A percentile compares a stretch with the other conserved stretches of the same genome.
phyloP scores from a whole-genome alignment of 2,113 vertebrate species.

The Rhodinocichla rosea region DNA sequence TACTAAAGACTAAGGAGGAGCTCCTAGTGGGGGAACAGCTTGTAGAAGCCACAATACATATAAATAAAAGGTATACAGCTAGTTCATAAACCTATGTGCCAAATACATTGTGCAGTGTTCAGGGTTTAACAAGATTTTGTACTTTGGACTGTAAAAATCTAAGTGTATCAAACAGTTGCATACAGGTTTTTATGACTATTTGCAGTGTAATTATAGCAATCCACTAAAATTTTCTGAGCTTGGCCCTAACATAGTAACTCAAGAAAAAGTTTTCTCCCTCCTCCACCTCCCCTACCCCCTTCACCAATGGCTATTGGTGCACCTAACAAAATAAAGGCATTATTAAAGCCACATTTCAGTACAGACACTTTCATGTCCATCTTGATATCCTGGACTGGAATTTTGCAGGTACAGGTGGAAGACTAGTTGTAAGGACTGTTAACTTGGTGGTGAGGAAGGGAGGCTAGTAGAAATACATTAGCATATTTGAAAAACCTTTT shows the following conservation, averaged over 20 bases:
- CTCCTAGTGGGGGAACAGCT: background rate
- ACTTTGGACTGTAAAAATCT: background rate
- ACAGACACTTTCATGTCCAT: background rate
- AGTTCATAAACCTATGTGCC: background rate
- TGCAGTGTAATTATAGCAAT: background rate
- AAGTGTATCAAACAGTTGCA: background rate
- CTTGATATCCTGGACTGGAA: background rate
- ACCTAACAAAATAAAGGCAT: conserved; percentile 3
- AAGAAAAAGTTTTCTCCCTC: background rate
- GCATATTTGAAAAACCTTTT: background rate
- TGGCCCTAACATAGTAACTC: background rate
- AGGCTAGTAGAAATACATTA: background rate
- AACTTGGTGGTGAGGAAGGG: background rate
- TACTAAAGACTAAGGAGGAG: background rate
- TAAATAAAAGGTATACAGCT: background rate
- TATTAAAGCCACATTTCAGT: background rate
- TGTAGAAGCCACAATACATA: background rate
- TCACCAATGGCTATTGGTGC: background rate
- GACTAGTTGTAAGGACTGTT: background rate
- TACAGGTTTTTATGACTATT: background rate
- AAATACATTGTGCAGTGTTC: background rate
- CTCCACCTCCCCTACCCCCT: fast-evolving
- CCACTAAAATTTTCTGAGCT: background rate
- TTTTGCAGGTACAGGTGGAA: background rate
- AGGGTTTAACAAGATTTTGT: background rate